Percentiles rank a stretch among this genome's conserved stretches.
These are phyloP conservation scores for Cuculus canorus DNA, from an alignment of 2,797 vertebrate species.

Conservation along the genomic window DNA sequence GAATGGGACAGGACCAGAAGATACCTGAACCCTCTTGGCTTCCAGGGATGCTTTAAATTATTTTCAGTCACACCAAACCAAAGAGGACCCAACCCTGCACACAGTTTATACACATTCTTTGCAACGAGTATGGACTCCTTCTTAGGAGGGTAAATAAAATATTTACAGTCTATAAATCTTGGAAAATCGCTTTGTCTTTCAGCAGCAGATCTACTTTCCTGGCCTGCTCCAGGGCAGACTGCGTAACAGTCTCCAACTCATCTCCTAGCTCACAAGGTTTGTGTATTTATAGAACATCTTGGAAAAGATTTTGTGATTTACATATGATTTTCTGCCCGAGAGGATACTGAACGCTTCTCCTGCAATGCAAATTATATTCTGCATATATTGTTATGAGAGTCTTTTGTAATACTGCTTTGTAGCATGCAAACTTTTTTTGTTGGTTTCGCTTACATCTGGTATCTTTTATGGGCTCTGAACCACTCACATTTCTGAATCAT, in stretches of 20 bases:
- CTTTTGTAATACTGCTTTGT: neutral
- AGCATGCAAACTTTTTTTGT: neutral
- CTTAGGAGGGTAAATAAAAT: neutral
- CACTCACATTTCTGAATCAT: neutral
- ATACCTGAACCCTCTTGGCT: neutral
- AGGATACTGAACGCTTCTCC: neutral
- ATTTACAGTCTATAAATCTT: constrained; percentile 6
- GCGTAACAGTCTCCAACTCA: neutral
- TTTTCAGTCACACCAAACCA: neutral
- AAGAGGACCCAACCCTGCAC: neutral
- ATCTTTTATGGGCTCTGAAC: neutral
- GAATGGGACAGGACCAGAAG: neutral
- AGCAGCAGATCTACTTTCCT: neutral
- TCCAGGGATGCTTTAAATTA: neutral
- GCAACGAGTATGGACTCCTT: neutral
- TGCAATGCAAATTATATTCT: neutral
- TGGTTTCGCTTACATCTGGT: neutral
- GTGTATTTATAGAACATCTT: neutral
- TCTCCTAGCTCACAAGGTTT: neutral
- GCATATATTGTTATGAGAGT: neutral
- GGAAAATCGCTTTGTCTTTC: neutral
- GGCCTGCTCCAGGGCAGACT: constrained; percentile 4
- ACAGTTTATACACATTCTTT: neutral
- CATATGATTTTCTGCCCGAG: fast-evolving
- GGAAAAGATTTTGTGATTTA: constrained; percentile 24